These are phyloP conservation scores for Luperina testacea DNA, from an alignment of 2,888 invertebrate genomes.

Conservation along the genomic window DNA sequence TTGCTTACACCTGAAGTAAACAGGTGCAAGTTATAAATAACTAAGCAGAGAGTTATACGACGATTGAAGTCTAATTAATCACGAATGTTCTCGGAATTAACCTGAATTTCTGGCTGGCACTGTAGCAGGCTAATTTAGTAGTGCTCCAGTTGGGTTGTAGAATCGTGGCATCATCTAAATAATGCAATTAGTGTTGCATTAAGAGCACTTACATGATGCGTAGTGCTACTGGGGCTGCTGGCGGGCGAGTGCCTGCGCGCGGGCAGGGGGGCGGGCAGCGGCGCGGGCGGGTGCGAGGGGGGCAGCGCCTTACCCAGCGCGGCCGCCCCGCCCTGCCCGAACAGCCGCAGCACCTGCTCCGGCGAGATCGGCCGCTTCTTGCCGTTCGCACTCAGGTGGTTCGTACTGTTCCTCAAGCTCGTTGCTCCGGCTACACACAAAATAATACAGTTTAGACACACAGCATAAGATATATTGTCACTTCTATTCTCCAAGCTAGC, in stretches of 20 bases:
- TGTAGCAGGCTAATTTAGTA: constrained; percentile 40
- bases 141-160: constrained; percentile 19
- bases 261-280: constrained; percentile 87
- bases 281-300: constrained; percentile 86
- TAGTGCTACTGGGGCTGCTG: constrained; percentile 94
- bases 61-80: constrained; percentile 49
- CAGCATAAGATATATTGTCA: no score
- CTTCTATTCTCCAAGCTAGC: not conserved
- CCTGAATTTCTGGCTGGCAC: constrained; percentile 35
- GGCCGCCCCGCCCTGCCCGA: constrained; percentile 89
- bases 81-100: constrained; percentile 38
- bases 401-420: constrained; percentile 85
- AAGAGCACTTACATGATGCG: constrained; percentile 91
- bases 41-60: constrained; percentile 26
- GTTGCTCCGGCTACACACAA: constrained; percentile 77
- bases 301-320: constrained; percentile 87
- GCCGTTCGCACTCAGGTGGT: constrained; percentile 90
- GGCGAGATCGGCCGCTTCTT: constrained; percentile 96
- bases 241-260: constrained; percentile 91
- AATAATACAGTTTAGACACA: not conserved
- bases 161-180: constrained; percentile 27
- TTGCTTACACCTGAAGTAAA: constrained; percentile 17
- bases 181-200: constrained; percentile 48
- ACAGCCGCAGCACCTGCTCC: constrained; percentile 94
- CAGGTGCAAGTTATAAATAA: constrained; percentile 46